Percentiles rank a stretch among this genome's conserved stretches.
phyloP scores from a whole-genome alignment of 2,797 vertebrate species.

The Acrocephalus scirpaceus region DNA sequence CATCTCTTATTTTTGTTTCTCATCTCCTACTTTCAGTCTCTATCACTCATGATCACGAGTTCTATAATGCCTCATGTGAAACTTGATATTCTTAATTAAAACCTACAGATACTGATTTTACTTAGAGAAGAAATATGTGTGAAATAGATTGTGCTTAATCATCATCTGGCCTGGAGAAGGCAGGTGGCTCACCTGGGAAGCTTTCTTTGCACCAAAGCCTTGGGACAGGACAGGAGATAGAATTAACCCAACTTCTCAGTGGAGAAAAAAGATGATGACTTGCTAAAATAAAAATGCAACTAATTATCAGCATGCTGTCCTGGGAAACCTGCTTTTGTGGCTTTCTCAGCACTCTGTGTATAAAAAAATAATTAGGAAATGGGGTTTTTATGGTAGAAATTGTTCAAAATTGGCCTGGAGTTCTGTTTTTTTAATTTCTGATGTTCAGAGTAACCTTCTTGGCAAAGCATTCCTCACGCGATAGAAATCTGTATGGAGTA shows the following conservation, averaged over 20 bases:
- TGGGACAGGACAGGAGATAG: neutral
- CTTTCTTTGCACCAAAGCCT: neutral
- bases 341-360: neutral
- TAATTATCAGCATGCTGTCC: neutral
- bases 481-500: neutral
- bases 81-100: neutral
- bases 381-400: neutral
- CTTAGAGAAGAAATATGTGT: neutral
- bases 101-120: neutral
- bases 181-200: neutral
- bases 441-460: neutral
- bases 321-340: neutral
- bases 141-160: neutral
- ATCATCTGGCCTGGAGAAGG: neutral
- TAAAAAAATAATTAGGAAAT: neutral
- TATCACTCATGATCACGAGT: rapidly evolving
- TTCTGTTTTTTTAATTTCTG: neutral
- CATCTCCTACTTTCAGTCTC: neutral
- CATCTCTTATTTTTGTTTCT: neutral
- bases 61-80: rapidly evolving
- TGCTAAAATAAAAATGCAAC: neutral
- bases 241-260: neutral
- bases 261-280: neutral
- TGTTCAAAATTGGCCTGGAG: neutral
- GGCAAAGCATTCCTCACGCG: neutral